Evolutionary conservation across 2,113 vertebrate genomes (phyloP).

Genomic region (Corvus cornix): DNA sequence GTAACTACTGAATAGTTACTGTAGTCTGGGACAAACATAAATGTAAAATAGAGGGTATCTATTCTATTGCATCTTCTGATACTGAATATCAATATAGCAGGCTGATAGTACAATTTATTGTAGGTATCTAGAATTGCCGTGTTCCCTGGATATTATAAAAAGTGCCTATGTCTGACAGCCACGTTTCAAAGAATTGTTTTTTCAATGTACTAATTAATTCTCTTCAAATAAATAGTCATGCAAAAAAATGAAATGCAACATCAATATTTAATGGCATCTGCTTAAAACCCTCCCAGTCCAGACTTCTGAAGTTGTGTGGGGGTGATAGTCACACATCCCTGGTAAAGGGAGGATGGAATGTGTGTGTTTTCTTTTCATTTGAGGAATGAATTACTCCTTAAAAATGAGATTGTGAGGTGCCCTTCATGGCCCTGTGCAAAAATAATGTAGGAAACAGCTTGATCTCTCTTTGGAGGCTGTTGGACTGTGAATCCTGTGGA

Average conservation of each 20-base stretch:
- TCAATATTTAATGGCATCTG: constrained; percentile 33
- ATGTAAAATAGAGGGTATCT: neutral
- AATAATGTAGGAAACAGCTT: neutral
- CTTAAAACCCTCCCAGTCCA: neutral
- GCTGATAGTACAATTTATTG: neutral
- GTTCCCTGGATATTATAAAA: neutral
- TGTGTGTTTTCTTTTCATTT: constrained; percentile 10
- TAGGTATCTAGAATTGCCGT: neutral
- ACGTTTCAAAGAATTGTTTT: neutral
- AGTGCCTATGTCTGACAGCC: neutral
- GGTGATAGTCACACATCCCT: neutral
- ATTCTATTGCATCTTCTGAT: neutral
- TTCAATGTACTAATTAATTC: constrained; percentile 23
- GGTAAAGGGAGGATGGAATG: neutral
- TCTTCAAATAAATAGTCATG: neutral
- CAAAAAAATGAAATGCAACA: neutral
- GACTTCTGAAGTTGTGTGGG: neutral
- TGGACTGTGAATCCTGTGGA: neutral
- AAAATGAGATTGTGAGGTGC: neutral
- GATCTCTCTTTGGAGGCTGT: neutral
- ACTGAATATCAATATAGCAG: neutral
- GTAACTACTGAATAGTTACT: neutral
- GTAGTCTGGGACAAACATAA: neutral
- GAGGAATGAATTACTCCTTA: neutral
- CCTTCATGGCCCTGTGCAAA: neutral